Evolutionary conservation across 2,888 invertebrate genomes (phyloP), one percentile per base, ranked within the genome.

Genomic region (Apoda limacodes): DNA sequence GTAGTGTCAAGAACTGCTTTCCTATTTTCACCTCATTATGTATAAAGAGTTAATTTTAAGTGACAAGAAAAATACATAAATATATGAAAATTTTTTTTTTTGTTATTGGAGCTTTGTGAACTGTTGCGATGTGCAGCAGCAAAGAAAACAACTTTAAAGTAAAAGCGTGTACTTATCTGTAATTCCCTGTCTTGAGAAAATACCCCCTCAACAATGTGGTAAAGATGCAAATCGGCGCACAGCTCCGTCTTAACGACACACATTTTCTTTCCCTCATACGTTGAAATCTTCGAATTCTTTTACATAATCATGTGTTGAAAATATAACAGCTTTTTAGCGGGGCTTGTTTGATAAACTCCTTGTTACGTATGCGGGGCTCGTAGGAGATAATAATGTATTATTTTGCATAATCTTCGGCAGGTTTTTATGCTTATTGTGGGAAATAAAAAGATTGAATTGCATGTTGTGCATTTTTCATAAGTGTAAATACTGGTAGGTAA

Each of bases 271-370:
- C 65, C 66, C 63, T 55, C 57, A 56, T 50, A 56, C 52, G 62
- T 45, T 43, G 50, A 61, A 66, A 68, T 64, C 64, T 64, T 46
- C 49, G 64, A 71, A 71, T 78, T 74, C 70, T 76, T 78, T 78
- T 68, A 76, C 76, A 78, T 76, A 76, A 76, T 78, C 74, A 76
- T 69, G 74, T 74, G 76, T 66, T 72, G 69, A 68, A 74, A 78
- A 74, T 70, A 75, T 69, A 76, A 70, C 75, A 66, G 67, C 64
- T 68, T 74, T 69, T 71, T 66, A 68, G 60, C 55, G 63, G 58
- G 31, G 17, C 7, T 7, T 32, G 40, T 46, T 46, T 67, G 60
- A 64, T 70, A 67, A 69, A 68, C 55, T 63, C 52, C 39, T 50
- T 46, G 46, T 58, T 66, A 60, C 42, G 63, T 66, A 68, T 71